Evolutionary conservation across 1,140 invertebrate genomes (phyloP), one percentile per base, ranked within the genome.

Genomic region (Conus ventricosus): DNA sequence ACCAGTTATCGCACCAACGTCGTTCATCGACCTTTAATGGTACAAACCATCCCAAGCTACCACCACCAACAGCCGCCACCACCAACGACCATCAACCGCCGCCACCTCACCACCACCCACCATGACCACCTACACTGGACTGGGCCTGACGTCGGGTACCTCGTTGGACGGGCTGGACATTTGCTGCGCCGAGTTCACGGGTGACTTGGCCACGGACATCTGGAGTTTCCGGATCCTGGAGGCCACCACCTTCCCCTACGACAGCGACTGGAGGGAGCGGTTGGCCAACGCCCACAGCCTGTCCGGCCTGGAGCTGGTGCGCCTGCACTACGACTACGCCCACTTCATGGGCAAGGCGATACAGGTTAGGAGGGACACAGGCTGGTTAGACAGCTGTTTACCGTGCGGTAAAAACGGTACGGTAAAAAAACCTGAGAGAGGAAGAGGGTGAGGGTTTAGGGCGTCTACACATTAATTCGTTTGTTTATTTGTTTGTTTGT

Each of bases 101-200:
- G 39, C 67, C 23, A n/a, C 39, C 60, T 17, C 60, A 60, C 39
- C n/a, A n/a, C 23, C 84, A 23, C 83, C 5, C 78, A 88, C 51
- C 57, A 94, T 94, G 94, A 76, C 93, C 13, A 91, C 93, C 13
- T 94, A 91, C 84, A 88, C 88, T 15, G 93, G 93, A 10, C 92
- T 95, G 8, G 94, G 94, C 7, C 90, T 94, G 20, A 94, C 94
- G 92, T 94, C 94, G 0, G 94, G 94, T 4, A 92, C 93, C 4
- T 95, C 94, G 0, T 71, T 94, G 78, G 94, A 95, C 84, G 94
- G 94, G n/a, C 86, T 95, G 39, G 94, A 95, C 87, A 80, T 94
- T 4, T 94, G 93, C 87, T 92, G 89, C 27, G 92, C 91, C 13
- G 93, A 94, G 84, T 95, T 94, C 89, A 93, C 92, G 13, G 93